Percentiles rank a stretch among this genome's conserved stretches.
These are phyloP conservation scores for Apeltes quadracus DNA, from an alignment of 2,113 vertebrate species.

Conservation along the genomic window DNA sequence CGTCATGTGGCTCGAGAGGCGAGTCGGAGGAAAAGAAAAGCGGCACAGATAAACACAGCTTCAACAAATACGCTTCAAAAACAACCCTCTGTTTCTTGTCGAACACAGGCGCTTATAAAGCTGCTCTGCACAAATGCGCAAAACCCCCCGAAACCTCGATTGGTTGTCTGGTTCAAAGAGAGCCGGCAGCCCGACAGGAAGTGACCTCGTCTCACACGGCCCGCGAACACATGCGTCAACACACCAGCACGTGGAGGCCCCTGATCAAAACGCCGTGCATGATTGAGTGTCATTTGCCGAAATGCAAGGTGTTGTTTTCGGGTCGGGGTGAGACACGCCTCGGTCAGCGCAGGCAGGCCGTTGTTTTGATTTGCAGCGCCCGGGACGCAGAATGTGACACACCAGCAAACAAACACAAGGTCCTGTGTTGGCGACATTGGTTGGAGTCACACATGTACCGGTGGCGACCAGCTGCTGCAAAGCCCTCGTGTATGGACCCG, in stretches of 20 bases:
- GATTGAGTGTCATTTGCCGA: slow-evolving; percentile 36
- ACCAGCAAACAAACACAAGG: slow-evolving; percentile 2
- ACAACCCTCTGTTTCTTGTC: not conserved
- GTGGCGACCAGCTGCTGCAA: slow-evolving; percentile 2
- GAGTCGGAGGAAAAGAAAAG: not conserved
- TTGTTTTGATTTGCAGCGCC: slow-evolving; percentile 23
- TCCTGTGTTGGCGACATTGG: slow-evolving; percentile 17
- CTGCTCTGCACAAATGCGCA: not conserved
- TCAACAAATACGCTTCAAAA: not conserved
- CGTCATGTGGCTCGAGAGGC: not conserved
- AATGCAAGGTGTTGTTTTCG: slow-evolving; percentile 21
- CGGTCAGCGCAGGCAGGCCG: slow-evolving; percentile 4
- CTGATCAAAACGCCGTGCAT: slow-evolving; percentile 18
- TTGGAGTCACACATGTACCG: slow-evolving; percentile 28
- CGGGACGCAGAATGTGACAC: slow-evolving; percentile 34
- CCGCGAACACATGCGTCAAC: not conserved
- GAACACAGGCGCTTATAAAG: not conserved
- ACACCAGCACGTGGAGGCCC: not conserved
- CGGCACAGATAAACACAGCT: not conserved
- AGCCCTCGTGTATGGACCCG: slow-evolving; percentile 12
- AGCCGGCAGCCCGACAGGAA: not conserved
- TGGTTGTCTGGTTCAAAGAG: not conserved
- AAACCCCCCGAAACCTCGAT: not conserved
- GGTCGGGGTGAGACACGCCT: slow-evolving; percentile 13
- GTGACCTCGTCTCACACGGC: not conserved